Evolutionary conservation across 2,888 invertebrate genomes (phyloP).

Genomic region (Pristionchus exspectatus): DNA sequence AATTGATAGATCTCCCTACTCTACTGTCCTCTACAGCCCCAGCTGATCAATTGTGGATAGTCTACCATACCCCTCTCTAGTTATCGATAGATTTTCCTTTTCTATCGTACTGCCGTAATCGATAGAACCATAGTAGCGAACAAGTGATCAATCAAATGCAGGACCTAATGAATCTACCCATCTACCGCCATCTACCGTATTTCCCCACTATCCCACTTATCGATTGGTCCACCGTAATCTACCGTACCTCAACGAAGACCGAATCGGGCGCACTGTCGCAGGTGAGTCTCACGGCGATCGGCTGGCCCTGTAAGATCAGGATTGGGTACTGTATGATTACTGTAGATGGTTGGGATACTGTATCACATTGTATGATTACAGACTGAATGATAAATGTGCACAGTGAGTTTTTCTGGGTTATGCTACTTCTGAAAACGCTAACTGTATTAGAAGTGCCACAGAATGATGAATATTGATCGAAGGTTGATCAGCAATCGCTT

Average conservation of each 20-base stretch:
- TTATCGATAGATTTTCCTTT: background rate
- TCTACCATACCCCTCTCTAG: background rate
- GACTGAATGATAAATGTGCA: no score
- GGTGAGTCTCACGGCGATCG: slow-evolving; percentile 67
- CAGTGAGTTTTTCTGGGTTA: no score
- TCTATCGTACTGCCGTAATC: background rate
- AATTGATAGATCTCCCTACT: background rate
- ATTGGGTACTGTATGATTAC: background rate
- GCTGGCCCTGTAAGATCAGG: slow-evolving; percentile 62
- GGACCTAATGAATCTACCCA: background rate
- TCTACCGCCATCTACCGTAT: background rate
- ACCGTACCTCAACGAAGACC: slow-evolving; percentile 73
- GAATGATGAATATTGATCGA: no score
- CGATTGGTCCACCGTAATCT: no score
- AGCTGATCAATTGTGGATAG: no score
- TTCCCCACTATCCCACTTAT: background rate
- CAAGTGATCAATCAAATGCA: no score
- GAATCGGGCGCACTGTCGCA: slow-evolving; percentile 73
- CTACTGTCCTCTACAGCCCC: no score
- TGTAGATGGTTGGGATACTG: background rate
- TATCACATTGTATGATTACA: no score
- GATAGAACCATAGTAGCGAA: background rate
- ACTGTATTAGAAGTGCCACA: no score
- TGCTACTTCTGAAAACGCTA: no score
- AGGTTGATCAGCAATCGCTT: background rate